Conservation (phyloP, 2,888 invertebrate species). For the Rosalia funebris region DNA sequence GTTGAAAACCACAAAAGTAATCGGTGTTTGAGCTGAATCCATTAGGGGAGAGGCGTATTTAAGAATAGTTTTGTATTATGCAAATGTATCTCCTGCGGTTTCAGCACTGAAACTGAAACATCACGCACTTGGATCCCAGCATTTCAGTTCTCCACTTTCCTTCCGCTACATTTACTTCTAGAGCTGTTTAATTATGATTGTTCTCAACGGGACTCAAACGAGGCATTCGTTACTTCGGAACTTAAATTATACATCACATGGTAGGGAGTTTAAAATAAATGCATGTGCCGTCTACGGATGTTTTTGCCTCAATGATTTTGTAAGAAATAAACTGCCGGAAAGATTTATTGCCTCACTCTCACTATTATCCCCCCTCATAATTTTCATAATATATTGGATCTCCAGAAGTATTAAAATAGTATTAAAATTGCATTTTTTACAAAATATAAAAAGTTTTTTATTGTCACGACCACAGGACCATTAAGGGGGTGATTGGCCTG, state of each 20-base stretch:
- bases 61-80: constrained; percentile 55
- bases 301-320: constrained; percentile 2
- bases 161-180: constrained; percentile 56
- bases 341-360: too few species aligned
- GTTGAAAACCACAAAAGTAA: constrained; percentile 36
- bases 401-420: too few species aligned
- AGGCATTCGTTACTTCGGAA: constrained; percentile 48
- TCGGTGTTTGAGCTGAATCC: constrained; percentile 33
- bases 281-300: constrained; percentile 10
- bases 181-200: constrained; percentile 58
- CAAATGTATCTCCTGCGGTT: constrained; percentile 56
- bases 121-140: constrained; percentile 50
- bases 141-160: constrained; percentile 51
- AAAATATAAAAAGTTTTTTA: too few species aligned
- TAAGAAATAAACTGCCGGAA: constrained; percentile 2
- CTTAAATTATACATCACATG: constrained; percentile 50
- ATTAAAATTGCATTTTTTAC: too few species aligned
- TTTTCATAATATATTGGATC: too few species aligned
- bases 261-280: constrained; percentile 33
- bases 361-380: too few species aligned
- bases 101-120: constrained; percentile 45
- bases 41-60: constrained; percentile 36
- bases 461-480: too few species aligned
- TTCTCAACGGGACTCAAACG: constrained; percentile 54
- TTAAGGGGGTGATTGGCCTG: too few species aligned